A percentile compares a stretch with the other conserved stretches of the same genome.
Conservation (phyloP, 1,140 invertebrate species). For the Plutomurus gul region DNA sequence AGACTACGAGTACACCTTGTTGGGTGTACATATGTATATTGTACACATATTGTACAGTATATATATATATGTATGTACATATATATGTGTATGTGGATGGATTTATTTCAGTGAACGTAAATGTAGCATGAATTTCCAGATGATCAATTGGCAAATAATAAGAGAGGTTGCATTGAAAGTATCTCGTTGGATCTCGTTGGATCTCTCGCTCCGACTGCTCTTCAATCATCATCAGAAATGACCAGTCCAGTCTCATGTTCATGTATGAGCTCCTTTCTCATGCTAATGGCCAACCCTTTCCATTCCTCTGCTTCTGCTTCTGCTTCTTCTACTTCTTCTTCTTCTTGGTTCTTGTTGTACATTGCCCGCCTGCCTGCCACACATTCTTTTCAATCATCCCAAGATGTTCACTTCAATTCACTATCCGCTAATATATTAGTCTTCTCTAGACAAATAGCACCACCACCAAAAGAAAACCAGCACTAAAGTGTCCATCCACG, state of each 20-base stretch:
- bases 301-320: neutral
- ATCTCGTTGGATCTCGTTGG: neutral
- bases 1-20: no score
- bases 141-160: slow-evolving; percentile 53
- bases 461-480: neutral
- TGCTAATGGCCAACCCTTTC: slow-evolving; percentile 37
- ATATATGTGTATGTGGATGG: no score
- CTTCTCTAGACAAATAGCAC: neutral
- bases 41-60: no score
- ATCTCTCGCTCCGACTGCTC: slow-evolving; percentile 8
- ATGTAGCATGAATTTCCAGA: slow-evolving; percentile 52
- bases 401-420: neutral
- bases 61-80: no score
- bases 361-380: no score
- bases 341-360: no score
- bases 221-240: slow-evolving; percentile 53
- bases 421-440: neutral
- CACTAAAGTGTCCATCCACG: no score
- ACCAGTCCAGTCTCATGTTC: slow-evolving; percentile 40
- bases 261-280: slow-evolving; percentile 47
- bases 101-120: slow-evolving; percentile 27
- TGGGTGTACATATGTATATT: no score
- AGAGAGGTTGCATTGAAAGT: neutral
- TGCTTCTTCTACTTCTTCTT: no score
- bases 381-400: slow-evolving; percentile 41